Evolutionary conservation across 2,888 invertebrate species (phyloP), one percentile per base, ranked within the genome.

Genomic region (Chironomus tentans): DNA sequence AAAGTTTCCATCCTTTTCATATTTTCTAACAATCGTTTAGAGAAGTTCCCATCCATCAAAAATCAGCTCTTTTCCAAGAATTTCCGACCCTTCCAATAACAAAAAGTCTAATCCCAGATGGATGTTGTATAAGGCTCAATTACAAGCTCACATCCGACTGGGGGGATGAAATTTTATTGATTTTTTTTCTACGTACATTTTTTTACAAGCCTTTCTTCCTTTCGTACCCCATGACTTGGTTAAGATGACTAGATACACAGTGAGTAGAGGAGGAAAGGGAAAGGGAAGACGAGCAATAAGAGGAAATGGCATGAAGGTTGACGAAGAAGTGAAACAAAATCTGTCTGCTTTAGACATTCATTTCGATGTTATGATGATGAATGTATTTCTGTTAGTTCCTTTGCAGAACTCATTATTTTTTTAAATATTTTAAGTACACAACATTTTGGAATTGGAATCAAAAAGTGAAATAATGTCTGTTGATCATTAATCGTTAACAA

Each of bases 301-400:
- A 15, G 50, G 50, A 15, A 50, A 15, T 50, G 15, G 50, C 13
- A 50, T 50, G 50, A 50, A 50, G 50, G 50, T n/a, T 50, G 65
- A 24, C 12, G 22, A n/a, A 15, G 69, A 24, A 6, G 12, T 28
- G 70, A 24, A 70, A 50, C n/a, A 13, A 10, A 50, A 50, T 50
- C 65, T 65, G 65, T 65, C 70, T 70, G 70, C 22, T 70, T 70
- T 48, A 50, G 70, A 70, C 70, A 70, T 70, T 70, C 70, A 70
- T 70, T 70, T 48, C 22, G 22, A 48, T 18, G 15, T 70, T 70
- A 70, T 70, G 48, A 70, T 70, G 70, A 70, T 70, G 46, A 70
- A 70, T 70, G 70, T 70, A 22, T 18, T 38, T 38, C 10, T 38
- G 7, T 38, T 38, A 38, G 10, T 38, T 10, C 10, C 10, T 38